Evolutionary conservation across 2,797 vertebrate species (phyloP), one percentile per base, ranked within the genome.

Genomic region (Paedocypris micromegethes): DNA sequence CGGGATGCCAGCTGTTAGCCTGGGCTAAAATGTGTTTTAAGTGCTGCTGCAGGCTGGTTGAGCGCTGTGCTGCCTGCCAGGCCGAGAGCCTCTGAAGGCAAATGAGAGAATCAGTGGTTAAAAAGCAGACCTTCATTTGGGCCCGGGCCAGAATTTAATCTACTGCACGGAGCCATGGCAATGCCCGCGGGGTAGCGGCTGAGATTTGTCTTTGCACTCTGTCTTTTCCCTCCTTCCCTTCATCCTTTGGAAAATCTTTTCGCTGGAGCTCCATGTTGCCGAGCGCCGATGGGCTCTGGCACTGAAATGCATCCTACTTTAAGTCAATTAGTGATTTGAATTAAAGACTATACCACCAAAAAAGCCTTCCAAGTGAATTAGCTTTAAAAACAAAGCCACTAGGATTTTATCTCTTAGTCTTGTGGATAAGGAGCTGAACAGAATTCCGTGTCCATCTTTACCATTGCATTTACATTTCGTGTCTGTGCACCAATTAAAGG

Each of bases 21-120:
- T 73, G 79, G 80, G 81, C 86, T 85, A 80, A 88, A 89, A 88
- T 85, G 86, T 86, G 84, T 87, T 89, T 89, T 88, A 89, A 89
- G 84, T 83, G 83, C 86, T 84, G 86, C 84, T 83, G 86, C 86
- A 86, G 86, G 84, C 86, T 84, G 85, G 83, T 88, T 87, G 87
- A 86, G 87, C 75, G 80, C 79, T 81, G 80, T 78, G 82, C 83
- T 85, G 84, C 84, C 89, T 89, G 88, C 85, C 88, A 88, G 84
- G 66, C 72, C 80, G 82, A 78, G 83, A 73, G 82, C 83, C 80
- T 88, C 86, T 85, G 42, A 77, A 87, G 86, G 87, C 88, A 86
- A 88, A 85, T 83, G 83, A 85, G 86, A 85, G 83, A 87, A 88
- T 80, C 88, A 86, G 85, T 89, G 86, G 85, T 89, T 90, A 90